Percentiles rank a stretch among this genome's conserved stretches.
Conservation (phyloP, 2,113 vertebrate species). For the Gnathonemus echidnorhynchus region DNA sequence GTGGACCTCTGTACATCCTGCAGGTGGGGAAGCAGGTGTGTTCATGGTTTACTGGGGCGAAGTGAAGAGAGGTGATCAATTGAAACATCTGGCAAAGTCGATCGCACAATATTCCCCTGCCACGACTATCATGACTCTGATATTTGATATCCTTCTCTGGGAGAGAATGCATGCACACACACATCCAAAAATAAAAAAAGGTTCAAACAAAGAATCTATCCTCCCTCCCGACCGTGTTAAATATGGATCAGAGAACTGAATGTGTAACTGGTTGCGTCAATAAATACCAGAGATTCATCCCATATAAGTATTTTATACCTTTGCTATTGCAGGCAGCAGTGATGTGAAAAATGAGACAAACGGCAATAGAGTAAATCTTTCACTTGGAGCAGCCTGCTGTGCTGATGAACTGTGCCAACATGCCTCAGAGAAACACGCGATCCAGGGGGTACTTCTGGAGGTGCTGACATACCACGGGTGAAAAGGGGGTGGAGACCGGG, state of each 20-base stretch:
- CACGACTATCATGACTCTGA: not conserved
- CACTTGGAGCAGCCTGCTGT: not conserved
- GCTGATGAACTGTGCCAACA: not conserved
- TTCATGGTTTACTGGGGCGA: not conserved
- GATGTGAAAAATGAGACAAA: not conserved
- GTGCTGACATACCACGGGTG: slow-evolving; percentile 2
- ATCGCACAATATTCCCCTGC: not conserved
- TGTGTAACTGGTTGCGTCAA: not conserved
- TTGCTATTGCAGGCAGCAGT: not conserved
- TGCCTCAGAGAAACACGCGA: not conserved
- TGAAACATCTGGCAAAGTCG: not conserved
- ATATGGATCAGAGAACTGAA: not conserved
- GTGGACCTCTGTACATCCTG: not conserved
- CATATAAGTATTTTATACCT: not conserved
- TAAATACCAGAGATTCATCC: not conserved
- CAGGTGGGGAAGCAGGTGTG: not conserved
- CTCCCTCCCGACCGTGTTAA: not conserved
- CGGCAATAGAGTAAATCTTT: not conserved
- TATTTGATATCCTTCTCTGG: not conserved
- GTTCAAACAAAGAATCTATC: not conserved
- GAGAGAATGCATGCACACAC: not conserved
- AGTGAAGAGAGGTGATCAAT: not conserved
- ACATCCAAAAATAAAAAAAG: not conserved
- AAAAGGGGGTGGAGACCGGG: not conserved
- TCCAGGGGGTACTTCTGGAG: not conserved